Base-by-base conservation (phyloP, 2,113 vertebrate genomes). In the Ancistrus triradiatus region DNA sequence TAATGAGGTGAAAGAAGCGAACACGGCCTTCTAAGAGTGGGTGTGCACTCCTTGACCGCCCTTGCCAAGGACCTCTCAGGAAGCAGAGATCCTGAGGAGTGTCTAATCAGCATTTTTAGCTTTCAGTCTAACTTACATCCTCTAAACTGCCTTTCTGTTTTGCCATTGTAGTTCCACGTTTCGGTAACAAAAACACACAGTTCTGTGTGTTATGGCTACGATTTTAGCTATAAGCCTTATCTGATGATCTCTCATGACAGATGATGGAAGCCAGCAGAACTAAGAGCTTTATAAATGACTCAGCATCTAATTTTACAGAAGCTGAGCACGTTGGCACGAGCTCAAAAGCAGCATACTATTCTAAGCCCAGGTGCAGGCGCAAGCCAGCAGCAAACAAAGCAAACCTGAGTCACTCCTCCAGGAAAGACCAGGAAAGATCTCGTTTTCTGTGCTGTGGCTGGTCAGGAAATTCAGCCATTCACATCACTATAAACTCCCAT, bases 401-500 rank as follows among this genome's bases (percentile, higher is more conserved):
- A 59, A 69, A 55, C 72, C 67, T 74, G 70, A 53, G 55, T 72
- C 70, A 79, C 66, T 69, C n/a, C n/a, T n/a, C n/a, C n/a, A n/a
- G n/a, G n/a, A n/a, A n/a, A 50, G 18, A 68, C 73, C 80, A 82
- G 83, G 84, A 87, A 87, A 86, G 76, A 80, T 87, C 82, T 83
- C 63, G 60, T 78, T 85, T 85, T 86, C 81, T 80, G 63, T 77
- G 62, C 76, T 69, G 60, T 73, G 74, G 69, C 70, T 77, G 35
- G 28, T 65, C 71, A 69, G 66, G 72, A 73, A 73, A 73, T 25
- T 43, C 50, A 40, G 61, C 56, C 71, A 69, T 73, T 73, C 66
- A 65, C 17, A 25, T 14, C 83, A 72, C 73, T 70, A 83, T 83
- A 84, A 86, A 87, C 88, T 88, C 88, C 88, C 86, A 89, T 88